Evolutionary conservation across 1,140 invertebrate genomes (phyloP).

Genomic region (Aphis craccivora): DNA sequence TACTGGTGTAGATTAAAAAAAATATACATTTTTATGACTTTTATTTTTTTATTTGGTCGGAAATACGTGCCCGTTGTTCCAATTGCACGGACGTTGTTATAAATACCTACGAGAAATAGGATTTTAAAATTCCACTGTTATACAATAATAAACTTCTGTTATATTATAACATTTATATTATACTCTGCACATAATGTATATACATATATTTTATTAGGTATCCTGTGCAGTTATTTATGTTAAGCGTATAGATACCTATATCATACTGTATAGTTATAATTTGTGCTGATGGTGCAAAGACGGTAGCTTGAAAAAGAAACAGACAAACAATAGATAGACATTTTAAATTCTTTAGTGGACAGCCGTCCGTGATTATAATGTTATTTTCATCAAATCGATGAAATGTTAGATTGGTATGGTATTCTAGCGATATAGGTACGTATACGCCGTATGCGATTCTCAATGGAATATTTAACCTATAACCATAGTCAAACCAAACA

Average conservation of each 20-base stretch:
- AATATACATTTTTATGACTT: slow-evolving; percentile 16
- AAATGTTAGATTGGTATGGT: not conserved
- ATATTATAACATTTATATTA: not conserved
- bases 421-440: not conserved
- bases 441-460: not conserved
- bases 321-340: slow-evolving; percentile 19
- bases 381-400: not conserved
- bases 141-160: slow-evolving; percentile 28
- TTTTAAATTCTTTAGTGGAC: slow-evolving; percentile 21
- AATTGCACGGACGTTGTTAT: not conserved
- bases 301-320: slow-evolving; percentile 15
- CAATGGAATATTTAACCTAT: not conserved
- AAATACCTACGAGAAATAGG: not conserved
- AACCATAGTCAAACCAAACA: not conserved
- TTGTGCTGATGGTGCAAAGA: slow-evolving; percentile 12
- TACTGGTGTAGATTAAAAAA: not conserved
- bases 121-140: slow-evolving; percentile 39
- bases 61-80: slow-evolving; percentile 33
- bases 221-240: slow-evolving; percentile 12
- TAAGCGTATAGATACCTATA: not conserved
- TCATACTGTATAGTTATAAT: not conserved
- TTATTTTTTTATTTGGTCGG: slow-evolving; percentile 11
- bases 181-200: slow-evolving; percentile 5
- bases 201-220: not conserved
- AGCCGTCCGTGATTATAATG: slow-evolving; percentile 15